These are phyloP conservation scores for Linnaemya tessellans DNA, from an alignment of 2,888 invertebrate genomes.

Conservation along the genomic window DNA sequence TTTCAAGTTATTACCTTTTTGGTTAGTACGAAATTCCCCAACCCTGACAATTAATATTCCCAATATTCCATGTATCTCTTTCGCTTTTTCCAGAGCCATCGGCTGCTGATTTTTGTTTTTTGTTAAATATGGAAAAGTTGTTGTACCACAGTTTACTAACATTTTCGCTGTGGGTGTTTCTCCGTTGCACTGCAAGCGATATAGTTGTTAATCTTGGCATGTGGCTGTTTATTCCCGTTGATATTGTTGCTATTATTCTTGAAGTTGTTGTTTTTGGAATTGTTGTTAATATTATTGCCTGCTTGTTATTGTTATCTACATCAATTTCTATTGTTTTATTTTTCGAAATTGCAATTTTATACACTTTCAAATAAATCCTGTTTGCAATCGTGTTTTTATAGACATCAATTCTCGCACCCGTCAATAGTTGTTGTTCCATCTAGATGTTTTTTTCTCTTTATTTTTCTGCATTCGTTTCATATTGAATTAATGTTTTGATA, in stretches of 20 bases:
- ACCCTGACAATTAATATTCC: no score
- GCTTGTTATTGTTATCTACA: conserved; percentile 49
- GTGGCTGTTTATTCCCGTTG: conserved; percentile 49
- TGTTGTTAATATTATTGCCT: conserved; percentile 39
- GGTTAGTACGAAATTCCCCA: no score
- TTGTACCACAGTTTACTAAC: background rate
- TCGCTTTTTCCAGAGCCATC: no score
- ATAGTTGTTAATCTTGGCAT: conserved; percentile 57
- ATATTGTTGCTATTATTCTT: conserved; percentile 43
- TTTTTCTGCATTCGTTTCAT: conserved; percentile 14
- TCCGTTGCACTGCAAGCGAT: conserved; percentile 35
- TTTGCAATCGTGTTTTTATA: conserved; percentile 50
- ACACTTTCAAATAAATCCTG: conserved; percentile 60
- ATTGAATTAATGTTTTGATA: conserved; percentile 45
- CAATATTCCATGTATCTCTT: no score
- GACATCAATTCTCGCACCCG: conserved; percentile 1
- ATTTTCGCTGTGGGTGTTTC: conserved; percentile 23
- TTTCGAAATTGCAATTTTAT: conserved; percentile 62
- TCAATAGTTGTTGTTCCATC: background rate
- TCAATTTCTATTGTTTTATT: conserved; percentile 16
- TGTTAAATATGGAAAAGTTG: background rate
- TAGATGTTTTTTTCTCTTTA: background rate
- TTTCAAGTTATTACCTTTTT: no score
- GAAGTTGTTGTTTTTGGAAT: conserved; percentile 13
- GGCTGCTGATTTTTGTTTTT: background rate